Percentiles rank a stretch among this genome's conserved stretches.
phyloP scores from a whole-genome alignment of 2,797 vertebrate genomes.

The Propithecus perrieri region DNA sequence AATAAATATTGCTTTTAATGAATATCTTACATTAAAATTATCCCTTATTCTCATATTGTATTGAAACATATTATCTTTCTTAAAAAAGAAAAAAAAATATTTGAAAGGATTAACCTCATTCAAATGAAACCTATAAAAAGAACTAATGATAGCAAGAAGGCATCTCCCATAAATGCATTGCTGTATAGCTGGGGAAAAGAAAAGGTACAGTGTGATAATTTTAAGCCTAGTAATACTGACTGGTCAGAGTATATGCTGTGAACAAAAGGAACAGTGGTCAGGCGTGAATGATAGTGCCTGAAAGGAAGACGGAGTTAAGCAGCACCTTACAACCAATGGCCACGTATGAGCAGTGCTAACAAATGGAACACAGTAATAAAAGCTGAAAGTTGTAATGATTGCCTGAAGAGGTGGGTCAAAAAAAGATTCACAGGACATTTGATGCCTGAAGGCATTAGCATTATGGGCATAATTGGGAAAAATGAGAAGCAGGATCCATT shows the following conservation, averaged over 20 bases:
- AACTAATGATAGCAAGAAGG: background rate
- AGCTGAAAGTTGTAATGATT: conserved; percentile 66
- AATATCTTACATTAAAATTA: background rate
- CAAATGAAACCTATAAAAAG: background rate
- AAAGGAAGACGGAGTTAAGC: conserved; percentile 9
- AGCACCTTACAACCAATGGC: background rate
- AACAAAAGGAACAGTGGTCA: background rate
- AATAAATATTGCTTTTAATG: background rate
- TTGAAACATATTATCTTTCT: background rate
- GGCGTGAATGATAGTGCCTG: background rate
- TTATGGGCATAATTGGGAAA: conserved; percentile 42
- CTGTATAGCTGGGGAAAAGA: background rate
- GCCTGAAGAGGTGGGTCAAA: conserved; percentile 59
- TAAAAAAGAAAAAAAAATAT: background rate
- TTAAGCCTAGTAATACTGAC: background rate
- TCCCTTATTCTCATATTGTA: background rate
- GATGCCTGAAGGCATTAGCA: conserved; percentile 60
- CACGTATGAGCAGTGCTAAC: background rate
- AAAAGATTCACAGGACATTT: conserved; percentile 70
- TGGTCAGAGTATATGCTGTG: background rate
- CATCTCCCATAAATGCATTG: background rate
- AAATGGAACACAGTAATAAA: conserved; percentile 60
- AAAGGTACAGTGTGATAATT: background rate
- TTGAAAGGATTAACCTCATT: background rate
- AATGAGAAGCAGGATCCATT: background rate